Evolutionary conservation across 2,888 invertebrate species (phyloP), one percentile per base, ranked within the genome.

Genomic region (Drosophila eohydei): DNA sequence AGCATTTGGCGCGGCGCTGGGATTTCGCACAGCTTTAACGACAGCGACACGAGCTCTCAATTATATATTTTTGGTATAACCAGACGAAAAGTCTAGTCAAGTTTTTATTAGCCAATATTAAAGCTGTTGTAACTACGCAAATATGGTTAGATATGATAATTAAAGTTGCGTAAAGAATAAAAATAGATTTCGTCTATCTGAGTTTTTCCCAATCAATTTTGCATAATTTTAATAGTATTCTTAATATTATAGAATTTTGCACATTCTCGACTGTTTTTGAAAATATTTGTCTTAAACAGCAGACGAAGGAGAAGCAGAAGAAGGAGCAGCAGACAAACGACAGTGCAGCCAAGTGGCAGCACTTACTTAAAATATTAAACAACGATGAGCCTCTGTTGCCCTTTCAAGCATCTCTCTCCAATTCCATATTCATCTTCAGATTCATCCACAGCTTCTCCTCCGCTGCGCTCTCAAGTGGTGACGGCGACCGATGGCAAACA

Each of bases 341-440:
- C 56, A 55, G 65, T 72, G 74, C 69, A 71, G 59, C 66, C 65
- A 63, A 68, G 83, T 78, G 74, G 72, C 81, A 80, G 83, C 88
- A 88, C 85, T 84, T 84, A 84, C 83, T 84, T 84, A 84, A 88
- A 84, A 83, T 83, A 84, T 84, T 84, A 84, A 84, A 85, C 86
- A 88, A 80, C 80, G 55, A 58, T 84, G 85, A 87, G 80, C 76
- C 82, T 71, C 74, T 72, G 79, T 74, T 73, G 78, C 81, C 73
- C 80, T 84, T 76, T 87, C 71, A 78, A 83, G 84, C 74, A 81
- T 60, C 66, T 61, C 57, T 61, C 46, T 56, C 21, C 28, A 30
- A 16, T 14, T 48, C 30, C 38, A 40, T 26, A 40, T 40, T n/a
- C 52, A 71, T 76, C 73, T 76, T 64, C 58, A 59, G 64, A 64